Evolutionary conservation across 2,113 vertebrate species (phyloP), one percentile per base, ranked within the genome.

Genomic region (Equus przewalskii): DNA sequence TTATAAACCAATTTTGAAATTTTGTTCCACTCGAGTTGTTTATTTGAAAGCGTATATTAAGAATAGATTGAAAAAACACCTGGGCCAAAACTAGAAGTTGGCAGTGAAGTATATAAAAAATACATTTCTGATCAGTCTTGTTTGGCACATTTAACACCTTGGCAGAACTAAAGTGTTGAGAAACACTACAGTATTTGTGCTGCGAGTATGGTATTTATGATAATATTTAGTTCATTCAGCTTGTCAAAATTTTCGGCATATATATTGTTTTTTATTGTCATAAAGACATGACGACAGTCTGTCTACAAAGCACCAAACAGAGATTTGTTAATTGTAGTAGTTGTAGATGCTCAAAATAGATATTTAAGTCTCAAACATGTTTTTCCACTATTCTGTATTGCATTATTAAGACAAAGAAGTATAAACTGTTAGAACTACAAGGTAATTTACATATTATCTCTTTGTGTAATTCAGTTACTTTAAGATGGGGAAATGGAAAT

Each of bases 81-180:
- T 16, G 44, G 19, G 10, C 15, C 81, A 21, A 51, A 10, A 16
- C 8, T 21, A 5, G 64, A 84, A 79, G 12, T 51, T 95, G 44
- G 24, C 5, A 67, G 15, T 75, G 33, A 91, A 33, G 2, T 94
- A 18, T 30, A 5, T 87, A 81, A 86, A 11, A 70, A 85, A 73
- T 89, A 30, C 19, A 56, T 81, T 70, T 94, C 51, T 92, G n/a
- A 69, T 95, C 28, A 72, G 12, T 88, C 16, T 62, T 87, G 14
- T 73, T 97, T 95, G 58, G 44, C 67, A 90, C 90, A 15, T 92
- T 87, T 97, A 94, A 21, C 30, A 79, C 26, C 21, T 93, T 72
- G 7, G 5, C 65, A 95, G 22, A 89, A 67, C 33, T 44, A 62
- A 94, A 93, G 60, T 73, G 13, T 22, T 62, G 72, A 91, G 49